A percentile compares a stretch with the other conserved stretches of the same genome.
These are phyloP conservation scores for Myotis myotis DNA, from an alignment of 2,797 vertebrate genomes.

Conservation along the genomic window DNA sequence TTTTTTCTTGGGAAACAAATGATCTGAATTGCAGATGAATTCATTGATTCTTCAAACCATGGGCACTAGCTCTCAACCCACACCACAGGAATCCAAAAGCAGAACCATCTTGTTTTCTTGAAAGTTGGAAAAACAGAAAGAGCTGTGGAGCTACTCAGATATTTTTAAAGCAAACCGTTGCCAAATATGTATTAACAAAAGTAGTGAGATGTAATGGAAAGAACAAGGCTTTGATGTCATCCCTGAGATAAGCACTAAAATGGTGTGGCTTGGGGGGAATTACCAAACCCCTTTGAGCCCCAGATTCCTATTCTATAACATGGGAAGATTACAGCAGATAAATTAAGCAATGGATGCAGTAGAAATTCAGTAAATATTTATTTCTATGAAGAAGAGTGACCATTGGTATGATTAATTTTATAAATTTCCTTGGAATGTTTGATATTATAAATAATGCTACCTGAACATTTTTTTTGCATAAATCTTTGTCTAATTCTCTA, in stretches of 20 bases:
- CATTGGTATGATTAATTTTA: background rate
- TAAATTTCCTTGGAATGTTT: background rate
- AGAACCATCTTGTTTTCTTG: background rate
- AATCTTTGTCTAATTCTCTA: background rate
- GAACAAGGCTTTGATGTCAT: background rate
- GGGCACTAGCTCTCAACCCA: background rate
- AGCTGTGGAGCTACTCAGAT: background rate
- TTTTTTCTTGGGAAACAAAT: background rate
- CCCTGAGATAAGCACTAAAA: background rate
- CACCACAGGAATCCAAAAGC: background rate
- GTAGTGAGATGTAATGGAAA: background rate
- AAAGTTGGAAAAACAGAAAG: background rate
- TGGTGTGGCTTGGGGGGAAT: background rate
- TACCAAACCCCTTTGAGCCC: background rate
- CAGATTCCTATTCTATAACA: background rate
- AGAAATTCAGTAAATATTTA: constrained; percentile 1
- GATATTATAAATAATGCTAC: background rate
- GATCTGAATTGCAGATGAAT: constrained; percentile 48
- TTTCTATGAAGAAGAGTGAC: background rate
- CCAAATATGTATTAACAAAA: background rate
- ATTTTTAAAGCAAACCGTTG: background rate
- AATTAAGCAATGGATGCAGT: background rate
- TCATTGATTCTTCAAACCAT: background rate
- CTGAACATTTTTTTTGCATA: background rate
- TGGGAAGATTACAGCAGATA: background rate